Percentiles rank a stretch among this genome's conserved stretches.
phyloP scores from a whole-genome alignment of 2,888 invertebrate genomes.

The Helicoverpa assulta region DNA sequence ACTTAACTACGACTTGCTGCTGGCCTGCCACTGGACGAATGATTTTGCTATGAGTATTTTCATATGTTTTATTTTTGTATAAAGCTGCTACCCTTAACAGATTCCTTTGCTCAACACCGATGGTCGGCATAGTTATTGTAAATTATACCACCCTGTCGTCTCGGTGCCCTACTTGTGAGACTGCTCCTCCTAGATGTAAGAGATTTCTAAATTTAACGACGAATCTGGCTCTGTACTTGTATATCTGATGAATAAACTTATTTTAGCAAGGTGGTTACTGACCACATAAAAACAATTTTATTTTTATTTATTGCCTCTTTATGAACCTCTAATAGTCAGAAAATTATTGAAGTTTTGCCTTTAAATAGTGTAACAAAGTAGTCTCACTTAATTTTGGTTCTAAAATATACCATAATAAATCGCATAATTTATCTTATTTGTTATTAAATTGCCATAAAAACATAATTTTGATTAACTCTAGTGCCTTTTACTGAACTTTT shows the following conservation, averaged over 20 bases:
- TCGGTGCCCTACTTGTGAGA: slow-evolving; percentile 74
- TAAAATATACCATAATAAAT: too few relatives aligned
- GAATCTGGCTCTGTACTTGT: slow-evolving; percentile 78
- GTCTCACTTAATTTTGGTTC: too few relatives aligned
- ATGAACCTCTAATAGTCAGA: too few relatives aligned
- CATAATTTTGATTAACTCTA: too few relatives aligned
- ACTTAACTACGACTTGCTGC: slow-evolving; percentile 43
- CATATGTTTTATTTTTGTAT: slow-evolving; percentile 20
- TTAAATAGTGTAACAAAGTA: too few relatives aligned
- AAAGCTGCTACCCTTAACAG: slow-evolving; percentile 41
- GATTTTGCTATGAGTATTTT: slow-evolving; percentile 70
- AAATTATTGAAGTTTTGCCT: too few relatives aligned
- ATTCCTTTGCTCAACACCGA: slow-evolving; percentile 41
- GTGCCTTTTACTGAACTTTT: too few relatives aligned
- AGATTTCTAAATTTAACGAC: slow-evolving; percentile 75
- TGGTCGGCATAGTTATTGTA: slow-evolving; percentile 31
- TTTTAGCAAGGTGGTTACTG: slow-evolving; percentile 82
- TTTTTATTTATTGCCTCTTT: slow-evolving; percentile 34
- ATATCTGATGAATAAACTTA: slow-evolving; percentile 80
- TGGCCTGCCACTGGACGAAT: slow-evolving; percentile 67
- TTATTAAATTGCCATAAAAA: too few relatives aligned
- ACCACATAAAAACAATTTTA: slow-evolving; percentile 73
- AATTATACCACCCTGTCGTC: slow-evolving; percentile 8
- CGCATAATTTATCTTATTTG: too few relatives aligned
- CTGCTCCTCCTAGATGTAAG: slow-evolving; percentile 85